Evolutionary conservation across 1,140 invertebrate species (phyloP).

Genomic region (Copidosoma floridanum): DNA sequence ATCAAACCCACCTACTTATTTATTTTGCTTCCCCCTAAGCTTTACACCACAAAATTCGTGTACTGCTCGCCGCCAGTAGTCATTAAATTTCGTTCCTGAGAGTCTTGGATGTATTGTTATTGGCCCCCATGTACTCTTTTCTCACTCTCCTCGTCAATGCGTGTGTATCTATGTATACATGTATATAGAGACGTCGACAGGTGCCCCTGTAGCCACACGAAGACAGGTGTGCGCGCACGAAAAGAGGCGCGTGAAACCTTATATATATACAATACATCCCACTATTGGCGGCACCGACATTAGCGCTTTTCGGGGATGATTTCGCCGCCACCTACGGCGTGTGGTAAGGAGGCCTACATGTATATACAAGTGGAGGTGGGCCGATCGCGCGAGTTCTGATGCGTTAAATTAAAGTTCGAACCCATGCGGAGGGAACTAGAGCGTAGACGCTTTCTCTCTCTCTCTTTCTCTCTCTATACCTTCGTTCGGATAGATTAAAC

Average conservation of each 20-base stretch:
- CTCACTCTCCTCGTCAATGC: no score
- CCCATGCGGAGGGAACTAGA: conserved; percentile 18
- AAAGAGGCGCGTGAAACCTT: conserved; percentile 1
- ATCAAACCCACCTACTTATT: no score
- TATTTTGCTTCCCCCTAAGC: not conserved
- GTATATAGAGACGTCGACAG: conserved; percentile 10
- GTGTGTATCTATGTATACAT: no score
- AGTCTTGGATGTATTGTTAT: not conserved
- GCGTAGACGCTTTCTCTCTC: not conserved
- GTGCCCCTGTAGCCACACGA: not conserved
- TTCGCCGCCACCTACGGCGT: not conserved
- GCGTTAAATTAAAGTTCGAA: conserved; percentile 56
- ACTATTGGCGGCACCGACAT: not conserved
- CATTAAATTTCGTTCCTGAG: conserved; percentile 19
- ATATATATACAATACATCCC: not conserved
- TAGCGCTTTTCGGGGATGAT: conserved; percentile 1
- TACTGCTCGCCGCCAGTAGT: not conserved
- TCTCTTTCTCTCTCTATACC: no score
- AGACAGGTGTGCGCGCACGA: no score
- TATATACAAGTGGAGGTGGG: not conserved
- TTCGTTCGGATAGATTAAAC: conserved; percentile 33
- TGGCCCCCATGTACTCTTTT: not conserved
- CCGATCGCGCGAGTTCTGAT: conserved; percentile 38
- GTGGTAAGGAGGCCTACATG: not conserved
- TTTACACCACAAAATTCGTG: no score